Conservation (phyloP, 2,797 vertebrate genomes). For the Pterois miles region DNA sequence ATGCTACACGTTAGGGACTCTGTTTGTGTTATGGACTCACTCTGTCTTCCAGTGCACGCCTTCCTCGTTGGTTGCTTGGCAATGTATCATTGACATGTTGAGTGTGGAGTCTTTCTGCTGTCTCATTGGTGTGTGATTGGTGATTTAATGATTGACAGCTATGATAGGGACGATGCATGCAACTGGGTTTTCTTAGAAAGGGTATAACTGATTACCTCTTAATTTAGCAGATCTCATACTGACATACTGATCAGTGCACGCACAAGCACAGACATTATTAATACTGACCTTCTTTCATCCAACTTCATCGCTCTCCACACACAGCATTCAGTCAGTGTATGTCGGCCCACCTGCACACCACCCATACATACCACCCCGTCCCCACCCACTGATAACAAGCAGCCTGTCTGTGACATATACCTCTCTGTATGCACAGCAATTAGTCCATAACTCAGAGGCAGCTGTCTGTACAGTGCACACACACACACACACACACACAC, state of each 20-base stretch:
- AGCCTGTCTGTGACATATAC: conserved; percentile 38
- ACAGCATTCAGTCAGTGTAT: conserved; percentile 6
- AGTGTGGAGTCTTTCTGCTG: conserved; percentile 41
- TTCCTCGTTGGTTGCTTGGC: conserved; percentile 57
- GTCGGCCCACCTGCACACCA: neutral
- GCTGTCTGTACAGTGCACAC: conserved; percentile 8
- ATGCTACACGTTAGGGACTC: conserved; percentile 1
- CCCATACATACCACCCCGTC: neutral
- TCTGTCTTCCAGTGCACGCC: conserved; percentile 53
- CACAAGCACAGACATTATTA: neutral
- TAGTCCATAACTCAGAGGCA: conserved; percentile 57
- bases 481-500: neutral
- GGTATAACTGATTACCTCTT: neutral
- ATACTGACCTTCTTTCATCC: neutral
- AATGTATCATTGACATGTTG: conserved; percentile 66
- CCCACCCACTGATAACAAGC: conserved; percentile 31
- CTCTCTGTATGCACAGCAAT: conserved; percentile 50
- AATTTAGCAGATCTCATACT: neutral
- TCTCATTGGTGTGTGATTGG: conserved; percentile 11
- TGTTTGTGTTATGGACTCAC: conserved; percentile 39
- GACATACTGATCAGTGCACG: neutral
- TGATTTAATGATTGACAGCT: conserved; percentile 11
- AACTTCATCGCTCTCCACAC: neutral
- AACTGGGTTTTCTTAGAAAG: conserved; percentile 5
- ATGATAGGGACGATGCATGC: conserved; percentile 30